Evolutionary conservation across 2,888 invertebrate species (phyloP).

Genomic region (Erpobdella octoculata): DNA sequence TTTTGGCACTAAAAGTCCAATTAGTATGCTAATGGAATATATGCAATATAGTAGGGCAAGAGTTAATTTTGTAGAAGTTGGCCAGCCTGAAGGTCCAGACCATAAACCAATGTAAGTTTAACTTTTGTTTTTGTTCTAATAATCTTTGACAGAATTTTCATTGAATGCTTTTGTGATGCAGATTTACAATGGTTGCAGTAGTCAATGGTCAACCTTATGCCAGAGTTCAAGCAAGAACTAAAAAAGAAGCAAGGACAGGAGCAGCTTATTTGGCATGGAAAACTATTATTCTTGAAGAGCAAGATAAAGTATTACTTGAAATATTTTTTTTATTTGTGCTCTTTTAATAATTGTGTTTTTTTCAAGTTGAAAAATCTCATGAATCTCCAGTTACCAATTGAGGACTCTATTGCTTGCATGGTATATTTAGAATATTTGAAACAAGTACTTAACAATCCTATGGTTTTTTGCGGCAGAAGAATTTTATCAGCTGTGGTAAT

Average conservation of each 20-base stretch:
- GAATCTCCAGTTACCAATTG: not conserved
- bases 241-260: slow-evolving; percentile 24
- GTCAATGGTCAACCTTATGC: slow-evolving; percentile 26
- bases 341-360: not conserved
- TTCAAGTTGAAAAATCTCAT: slow-evolving; percentile 16
- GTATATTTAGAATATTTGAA: slow-evolving; percentile 50
- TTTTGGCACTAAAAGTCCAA: slow-evolving; percentile 28
- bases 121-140: not conserved
- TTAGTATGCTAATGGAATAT: slow-evolving; percentile 30
- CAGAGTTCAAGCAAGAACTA: slow-evolving; percentile 20
- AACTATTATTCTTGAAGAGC: slow-evolving; percentile 21
- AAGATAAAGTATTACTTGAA: slow-evolving; percentile 20
- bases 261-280: slow-evolving; percentile 32
- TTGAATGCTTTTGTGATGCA: not conserved
- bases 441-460: slow-evolving; percentile 41
- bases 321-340: not conserved
- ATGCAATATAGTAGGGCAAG: slow-evolving; percentile 19
- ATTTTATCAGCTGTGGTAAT: slow-evolving; percentile 52
- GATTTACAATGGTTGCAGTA: slow-evolving; percentile 27
- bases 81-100: slow-evolving; percentile 24
- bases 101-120: slow-evolving; percentile 27
- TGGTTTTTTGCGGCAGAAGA: slow-evolving; percentile 47
- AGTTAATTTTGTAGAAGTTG: slow-evolving; percentile 29
- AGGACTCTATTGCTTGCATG: slow-evolving; percentile 46
- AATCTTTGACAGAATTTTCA: not conserved